Base-by-base conservation (phyloP, 2,888 invertebrate genomes). In the Cremastinae sp. region DNA sequence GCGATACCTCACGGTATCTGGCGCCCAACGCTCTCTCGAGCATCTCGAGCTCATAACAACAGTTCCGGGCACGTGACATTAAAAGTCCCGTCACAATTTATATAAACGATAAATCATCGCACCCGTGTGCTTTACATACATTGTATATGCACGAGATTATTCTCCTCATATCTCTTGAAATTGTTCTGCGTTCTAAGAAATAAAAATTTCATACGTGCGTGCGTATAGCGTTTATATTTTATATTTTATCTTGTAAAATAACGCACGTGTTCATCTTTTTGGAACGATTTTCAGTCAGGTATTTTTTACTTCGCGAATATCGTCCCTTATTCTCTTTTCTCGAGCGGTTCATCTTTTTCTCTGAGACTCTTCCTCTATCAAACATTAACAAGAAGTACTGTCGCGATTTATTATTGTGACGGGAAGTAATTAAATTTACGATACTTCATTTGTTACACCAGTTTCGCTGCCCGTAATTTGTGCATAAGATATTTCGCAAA, bases 101-200 rank as follows among this genome's bases (percentile, higher is more conserved):
- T n/a, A n/a, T 83, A 82, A 79, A 75, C 74, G 81, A 76, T 82
- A 82, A 82, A 82, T 81, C 82, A 79, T 77, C 66, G 74, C 45
- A 43, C 9, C 28, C 28, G 28, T 55, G 61, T 75, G 72, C 71
- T 79, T 80, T 76, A n/a, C n/a, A n/a, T n/a, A n/a, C n/a, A n/a
- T n/a, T n/a, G n/a, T n/a, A n/a, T n/a, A n/a, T n/a, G n/a, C n/a
- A 78, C 73, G 78, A 79, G 78, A 56, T 41, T 73, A n/a, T 71
- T 75, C 64, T 66, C 14, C 55, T 12, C n/a, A n/a, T n/a, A n/a
- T 3, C 28, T 5, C 28, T 5, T 28, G 28, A 28, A 28, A 28
- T 28, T 3, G 5, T 28, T 28, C 5, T 28, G 2, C 5, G 28
- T 20, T 45, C 12, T 18, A 51, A 20, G 4, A 55, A 53, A 65